A percentile compares a stretch with the other conserved stretches of the same genome.
These are phyloP conservation scores for Conus canariensis DNA, from an alignment of 2,888 invertebrate genomes.

Conservation along the genomic window DNA sequence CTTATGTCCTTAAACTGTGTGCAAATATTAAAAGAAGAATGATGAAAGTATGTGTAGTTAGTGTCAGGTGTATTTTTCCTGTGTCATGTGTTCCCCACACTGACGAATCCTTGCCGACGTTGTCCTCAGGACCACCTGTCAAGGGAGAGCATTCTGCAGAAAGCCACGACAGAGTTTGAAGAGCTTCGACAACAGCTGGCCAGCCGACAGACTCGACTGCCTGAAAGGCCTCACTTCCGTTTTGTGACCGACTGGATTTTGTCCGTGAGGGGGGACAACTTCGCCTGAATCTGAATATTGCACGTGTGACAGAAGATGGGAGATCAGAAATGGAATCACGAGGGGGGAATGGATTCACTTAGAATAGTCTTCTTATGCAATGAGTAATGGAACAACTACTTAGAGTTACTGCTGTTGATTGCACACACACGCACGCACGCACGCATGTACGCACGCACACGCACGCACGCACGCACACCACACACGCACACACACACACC, in stretches of 20 bases:
- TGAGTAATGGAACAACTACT: too few relatives aligned
- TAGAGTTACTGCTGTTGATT: too few relatives aligned
- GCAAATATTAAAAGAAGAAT: too few relatives aligned
- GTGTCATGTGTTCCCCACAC: not conserved
- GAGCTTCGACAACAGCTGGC: constrained; percentile 57
- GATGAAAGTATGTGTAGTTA: not conserved
- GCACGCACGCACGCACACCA: too few relatives aligned
- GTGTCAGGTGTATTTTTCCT: not conserved
- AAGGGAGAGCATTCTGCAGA: constrained; percentile 61
- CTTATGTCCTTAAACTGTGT: too few relatives aligned
- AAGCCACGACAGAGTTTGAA: constrained; percentile 57
- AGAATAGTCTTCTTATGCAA: too few relatives aligned
- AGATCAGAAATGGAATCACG: not conserved
- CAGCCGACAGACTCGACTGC: constrained; percentile 59
- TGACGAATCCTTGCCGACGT: not conserved
- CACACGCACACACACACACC: not conserved
- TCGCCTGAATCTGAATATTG: not conserved
- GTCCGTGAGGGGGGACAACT: constrained; percentile 54
- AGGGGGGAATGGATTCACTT: too few relatives aligned
- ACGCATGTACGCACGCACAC: too few relatives aligned
- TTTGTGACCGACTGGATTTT: constrained; percentile 68
- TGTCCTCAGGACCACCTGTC: constrained; percentile 63
- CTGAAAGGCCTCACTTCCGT: constrained; percentile 67
- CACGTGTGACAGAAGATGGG: not conserved
- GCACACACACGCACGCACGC: too few relatives aligned